Evolutionary conservation across 2,888 invertebrate species (phyloP).

Genomic region (Polymixis lichenea): DNA sequence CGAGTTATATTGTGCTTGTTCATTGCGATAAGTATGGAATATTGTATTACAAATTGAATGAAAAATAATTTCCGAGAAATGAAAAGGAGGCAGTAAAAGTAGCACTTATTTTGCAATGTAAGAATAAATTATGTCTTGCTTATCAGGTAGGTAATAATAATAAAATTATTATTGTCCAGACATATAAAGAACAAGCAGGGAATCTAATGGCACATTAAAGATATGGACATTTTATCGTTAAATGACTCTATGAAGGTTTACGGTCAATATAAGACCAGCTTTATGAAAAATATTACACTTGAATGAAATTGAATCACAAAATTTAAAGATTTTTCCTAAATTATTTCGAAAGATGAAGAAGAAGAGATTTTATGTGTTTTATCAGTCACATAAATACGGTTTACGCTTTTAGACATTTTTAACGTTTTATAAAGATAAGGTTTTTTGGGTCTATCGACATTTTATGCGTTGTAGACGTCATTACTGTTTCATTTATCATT

Average conservation of each 20-base stretch:
- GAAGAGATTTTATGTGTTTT: conserved; percentile 31
- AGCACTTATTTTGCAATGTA: conserved; percentile 70
- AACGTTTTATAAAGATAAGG: conserved; percentile 24
- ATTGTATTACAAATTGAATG: conserved; percentile 16
- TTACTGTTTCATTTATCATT: no score
- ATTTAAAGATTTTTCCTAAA: conserved; percentile 38
- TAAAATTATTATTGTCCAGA: conserved; percentile 78
- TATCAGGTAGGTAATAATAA: conserved; percentile 78
- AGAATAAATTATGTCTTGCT: conserved; percentile 71
- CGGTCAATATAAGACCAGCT: conserved; percentile 69
- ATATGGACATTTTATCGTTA: conserved; percentile 79
- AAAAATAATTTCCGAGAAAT: conserved; percentile 20
- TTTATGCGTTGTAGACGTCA: not conserved
- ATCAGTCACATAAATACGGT: conserved; percentile 40
- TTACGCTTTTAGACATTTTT: conserved; percentile 6
- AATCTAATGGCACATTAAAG: conserved; percentile 83
- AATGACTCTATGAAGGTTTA: conserved; percentile 79
- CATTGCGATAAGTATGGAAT: not conserved
- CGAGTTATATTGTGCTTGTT: conserved; percentile 31
- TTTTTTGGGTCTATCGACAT: not conserved
- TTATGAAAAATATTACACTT: conserved; percentile 62
- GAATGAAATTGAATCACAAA: conserved; percentile 57
- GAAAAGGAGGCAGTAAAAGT: conserved; percentile 60
- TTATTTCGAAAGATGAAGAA: conserved; percentile 7
- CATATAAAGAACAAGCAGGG: conserved; percentile 76